Conservation (phyloP, 2,113 vertebrate species). For the Dunckerocampus dactyliophorus region DNA sequence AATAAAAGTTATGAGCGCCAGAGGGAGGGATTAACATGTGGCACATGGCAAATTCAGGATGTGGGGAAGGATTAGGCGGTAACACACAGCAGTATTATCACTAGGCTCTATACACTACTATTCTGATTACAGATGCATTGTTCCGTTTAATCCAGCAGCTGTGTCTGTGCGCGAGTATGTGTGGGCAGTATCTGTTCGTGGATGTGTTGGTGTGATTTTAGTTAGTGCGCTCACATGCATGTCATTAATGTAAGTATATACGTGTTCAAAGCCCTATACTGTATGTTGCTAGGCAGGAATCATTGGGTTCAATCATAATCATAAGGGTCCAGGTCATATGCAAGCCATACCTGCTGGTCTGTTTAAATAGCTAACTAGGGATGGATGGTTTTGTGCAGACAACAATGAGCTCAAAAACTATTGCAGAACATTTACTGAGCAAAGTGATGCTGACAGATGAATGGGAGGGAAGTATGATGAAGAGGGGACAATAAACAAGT, state of each 20-base stretch:
- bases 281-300: no score
- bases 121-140: constrained; percentile 63
- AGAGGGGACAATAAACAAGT: neutral
- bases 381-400: no score
- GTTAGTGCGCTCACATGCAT: neutral
- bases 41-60: constrained; percentile 50
- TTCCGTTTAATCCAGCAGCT: constrained; percentile 55
- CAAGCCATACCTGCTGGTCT: no score
- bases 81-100: constrained; percentile 63
- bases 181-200: neutral
- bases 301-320: no score
- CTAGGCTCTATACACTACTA: constrained; percentile 52
- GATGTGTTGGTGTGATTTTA: constrained; percentile 8
- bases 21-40: constrained; percentile 65
- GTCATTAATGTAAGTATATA: neutral
- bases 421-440: neutral
- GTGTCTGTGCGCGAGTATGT: constrained; percentile 18
- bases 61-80: constrained; percentile 58
- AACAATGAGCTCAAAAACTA: constrained; percentile 4
- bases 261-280: neutral
- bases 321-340: no score
- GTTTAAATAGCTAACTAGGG: no score
- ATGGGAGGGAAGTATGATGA: constrained; percentile 16
- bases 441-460: constrained; percentile 13
- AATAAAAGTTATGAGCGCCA: constrained; percentile 50